Percentiles rank a stretch among this genome's conserved stretches.
Conservation (phyloP, 2,113 vertebrate genomes). For the Paradoxurus hermaphroditus region DNA sequence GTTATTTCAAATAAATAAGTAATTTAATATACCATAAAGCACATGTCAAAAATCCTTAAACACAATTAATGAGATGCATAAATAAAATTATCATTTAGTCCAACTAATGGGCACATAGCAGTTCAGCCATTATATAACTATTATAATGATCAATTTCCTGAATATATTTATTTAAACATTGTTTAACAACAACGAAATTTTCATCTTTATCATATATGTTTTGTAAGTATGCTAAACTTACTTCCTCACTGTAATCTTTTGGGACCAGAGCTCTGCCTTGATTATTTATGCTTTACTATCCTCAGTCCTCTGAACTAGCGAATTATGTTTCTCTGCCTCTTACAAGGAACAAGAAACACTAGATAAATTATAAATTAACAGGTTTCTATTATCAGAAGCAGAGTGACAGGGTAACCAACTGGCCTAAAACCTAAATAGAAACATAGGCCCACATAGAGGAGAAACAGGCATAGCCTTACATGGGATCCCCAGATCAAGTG, state of each 20-base stretch:
- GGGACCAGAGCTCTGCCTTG: background rate
- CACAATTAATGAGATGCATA: background rate
- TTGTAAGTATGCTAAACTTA: background rate
- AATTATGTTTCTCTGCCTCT: background rate
- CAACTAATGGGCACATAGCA: background rate
- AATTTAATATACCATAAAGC: background rate
- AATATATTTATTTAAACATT: background rate
- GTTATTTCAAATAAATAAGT: background rate
- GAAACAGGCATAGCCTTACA: background rate
- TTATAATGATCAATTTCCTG: background rate
- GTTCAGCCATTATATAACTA: background rate
- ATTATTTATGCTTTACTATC: background rate
- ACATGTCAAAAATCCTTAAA: background rate
- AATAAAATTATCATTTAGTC: background rate
- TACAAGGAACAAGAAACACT: background rate
- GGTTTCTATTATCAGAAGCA: background rate
- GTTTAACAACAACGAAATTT: background rate
- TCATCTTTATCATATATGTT: background rate
- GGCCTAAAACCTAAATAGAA: background rate
- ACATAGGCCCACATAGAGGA: background rate
- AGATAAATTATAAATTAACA: background rate
- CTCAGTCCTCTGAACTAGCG: background rate
- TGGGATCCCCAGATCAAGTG: background rate
- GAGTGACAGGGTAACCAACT: background rate
- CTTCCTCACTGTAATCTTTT: background rate